These are phyloP conservation scores for Coracias cyanogaster DNA, from an alignment of 2,797 vertebrate genomes.

Conservation along the genomic window DNA sequence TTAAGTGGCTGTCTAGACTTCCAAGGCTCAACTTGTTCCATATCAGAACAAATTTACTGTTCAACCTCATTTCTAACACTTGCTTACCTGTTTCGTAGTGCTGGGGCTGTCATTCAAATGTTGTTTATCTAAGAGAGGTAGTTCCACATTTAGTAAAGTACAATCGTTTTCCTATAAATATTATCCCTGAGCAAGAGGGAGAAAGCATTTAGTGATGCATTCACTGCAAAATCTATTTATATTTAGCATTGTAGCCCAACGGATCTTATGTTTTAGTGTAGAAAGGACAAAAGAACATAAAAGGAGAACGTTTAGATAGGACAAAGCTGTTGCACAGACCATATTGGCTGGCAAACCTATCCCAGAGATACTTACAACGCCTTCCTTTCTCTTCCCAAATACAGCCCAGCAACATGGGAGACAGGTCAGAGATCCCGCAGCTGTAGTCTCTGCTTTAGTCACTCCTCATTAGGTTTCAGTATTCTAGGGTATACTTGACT, in stretches of 20 bases:
- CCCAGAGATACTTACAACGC: neutral
- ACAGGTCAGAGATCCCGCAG: neutral
- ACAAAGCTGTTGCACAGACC: neutral
- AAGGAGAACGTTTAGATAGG: neutral
- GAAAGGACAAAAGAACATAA: neutral
- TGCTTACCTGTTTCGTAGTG: neutral
- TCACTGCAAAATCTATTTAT: neutral
- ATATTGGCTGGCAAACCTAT: neutral
- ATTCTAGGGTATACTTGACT: neutral
- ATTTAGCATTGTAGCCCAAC: neutral
- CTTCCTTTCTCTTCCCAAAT: neutral
- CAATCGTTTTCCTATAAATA: neutral
- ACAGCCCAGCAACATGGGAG: neutral
- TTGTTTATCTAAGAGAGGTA: neutral
- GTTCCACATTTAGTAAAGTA: neutral
- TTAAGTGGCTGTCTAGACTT: slow-evolving; percentile 1
- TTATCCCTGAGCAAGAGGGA: neutral
- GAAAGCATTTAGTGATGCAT: neutral
- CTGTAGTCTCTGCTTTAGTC: neutral
- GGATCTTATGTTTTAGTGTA: neutral
- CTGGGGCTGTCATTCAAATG: neutral
- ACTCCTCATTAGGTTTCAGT: neutral
- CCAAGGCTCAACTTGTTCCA: neutral
- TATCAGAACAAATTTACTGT: neutral
- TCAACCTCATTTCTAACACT: neutral